Evolutionary conservation across 2,888 invertebrate species (phyloP).

Genomic region (Cyclophora albipunctata): DNA sequence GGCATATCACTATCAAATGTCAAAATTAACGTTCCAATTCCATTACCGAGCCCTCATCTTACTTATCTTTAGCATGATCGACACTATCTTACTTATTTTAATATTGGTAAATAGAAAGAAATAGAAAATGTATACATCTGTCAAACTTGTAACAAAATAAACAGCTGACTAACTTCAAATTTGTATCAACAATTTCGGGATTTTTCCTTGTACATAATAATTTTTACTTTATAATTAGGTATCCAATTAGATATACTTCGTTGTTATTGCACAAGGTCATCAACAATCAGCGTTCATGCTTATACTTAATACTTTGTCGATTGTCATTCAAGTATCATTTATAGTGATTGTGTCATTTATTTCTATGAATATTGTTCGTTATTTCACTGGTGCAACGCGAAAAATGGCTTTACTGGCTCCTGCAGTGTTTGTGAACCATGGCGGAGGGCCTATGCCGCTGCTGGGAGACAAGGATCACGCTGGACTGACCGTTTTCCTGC

Average conservation of each 20-base stretch:
- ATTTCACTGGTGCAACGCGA: constrained; percentile 43
- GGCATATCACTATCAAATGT: too few relatives aligned
- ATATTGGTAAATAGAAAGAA: not conserved
- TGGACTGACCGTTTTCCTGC: constrained; percentile 51
- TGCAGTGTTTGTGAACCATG: constrained; percentile 64
- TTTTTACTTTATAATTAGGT: not conserved
- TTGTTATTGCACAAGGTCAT: constrained; percentile 11
- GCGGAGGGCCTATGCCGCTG: constrained; percentile 62
- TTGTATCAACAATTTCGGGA: constrained; percentile 1
- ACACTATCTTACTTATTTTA: not conserved
- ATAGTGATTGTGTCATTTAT: constrained; percentile 62
- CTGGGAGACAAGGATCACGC: constrained; percentile 57
- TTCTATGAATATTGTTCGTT: constrained; percentile 61
- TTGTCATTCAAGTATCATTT: constrained; percentile 53
- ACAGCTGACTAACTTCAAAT: constrained; percentile 16
- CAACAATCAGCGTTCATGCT: constrained; percentile 47
- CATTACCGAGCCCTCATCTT: too few relatives aligned
- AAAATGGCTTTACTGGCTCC: constrained; percentile 61
- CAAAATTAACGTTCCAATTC: too few relatives aligned
- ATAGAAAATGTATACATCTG: not conserved
- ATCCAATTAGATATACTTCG: too few relatives aligned
- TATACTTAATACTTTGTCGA: constrained; percentile 57
- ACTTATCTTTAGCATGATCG: too few relatives aligned
- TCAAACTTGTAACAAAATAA: constrained; percentile 9
- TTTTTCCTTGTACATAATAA: not conserved